Evolutionary conservation across 2,888 invertebrate species (phyloP).

Genomic region (Eristalinus aeneus): DNA sequence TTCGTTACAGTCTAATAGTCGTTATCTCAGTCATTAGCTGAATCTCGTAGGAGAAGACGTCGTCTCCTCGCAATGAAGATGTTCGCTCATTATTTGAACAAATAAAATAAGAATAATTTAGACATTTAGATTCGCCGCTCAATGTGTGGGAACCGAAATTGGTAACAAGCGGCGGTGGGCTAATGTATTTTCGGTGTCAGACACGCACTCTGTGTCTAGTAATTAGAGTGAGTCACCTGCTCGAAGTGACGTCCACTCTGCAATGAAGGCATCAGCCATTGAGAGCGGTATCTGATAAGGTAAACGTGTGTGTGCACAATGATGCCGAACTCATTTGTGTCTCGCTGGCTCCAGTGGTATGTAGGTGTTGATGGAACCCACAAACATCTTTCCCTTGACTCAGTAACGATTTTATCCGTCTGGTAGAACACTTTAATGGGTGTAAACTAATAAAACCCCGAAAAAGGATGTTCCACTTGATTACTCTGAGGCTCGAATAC

Average conservation of each 20-base stretch:
- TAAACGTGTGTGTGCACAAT: background rate
- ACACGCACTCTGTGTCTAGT: slow-evolving; percentile 22
- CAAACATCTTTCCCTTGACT: slow-evolving; percentile 43
- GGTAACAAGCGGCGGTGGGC: slow-evolving; percentile 14
- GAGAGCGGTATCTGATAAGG: slow-evolving; percentile 50
- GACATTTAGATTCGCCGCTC: slow-evolving; percentile 29
- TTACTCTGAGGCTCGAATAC: slow-evolving; percentile 39
- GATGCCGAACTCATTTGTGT: slow-evolving; percentile 33
- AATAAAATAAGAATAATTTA: slow-evolving; percentile 39
- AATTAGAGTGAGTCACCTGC: slow-evolving; percentile 58
- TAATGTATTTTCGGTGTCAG: slow-evolving; percentile 60
- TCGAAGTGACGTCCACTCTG: slow-evolving; percentile 27
- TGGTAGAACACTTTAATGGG: slow-evolving; percentile 62
- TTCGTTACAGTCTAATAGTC: slow-evolving; percentile 12
- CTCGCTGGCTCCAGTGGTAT: background rate
- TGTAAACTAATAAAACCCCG: slow-evolving; percentile 62
- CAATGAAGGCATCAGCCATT: slow-evolving; percentile 19
- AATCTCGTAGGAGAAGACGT: background rate
- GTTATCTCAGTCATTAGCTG: slow-evolving; percentile 21
- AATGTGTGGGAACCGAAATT: slow-evolving; percentile 28
- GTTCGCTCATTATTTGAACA: slow-evolving; percentile 19
- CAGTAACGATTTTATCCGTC: slow-evolving; percentile 59
- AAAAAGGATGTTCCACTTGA: slow-evolving; percentile 65
- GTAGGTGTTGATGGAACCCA: slow-evolving; percentile 49
- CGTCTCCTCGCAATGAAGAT: slow-evolving; percentile 26